phyloP scores from a whole-genome alignment of 37 sponge, comb jelly and placozoan species.

The Petrosia ficiformis region DNA sequence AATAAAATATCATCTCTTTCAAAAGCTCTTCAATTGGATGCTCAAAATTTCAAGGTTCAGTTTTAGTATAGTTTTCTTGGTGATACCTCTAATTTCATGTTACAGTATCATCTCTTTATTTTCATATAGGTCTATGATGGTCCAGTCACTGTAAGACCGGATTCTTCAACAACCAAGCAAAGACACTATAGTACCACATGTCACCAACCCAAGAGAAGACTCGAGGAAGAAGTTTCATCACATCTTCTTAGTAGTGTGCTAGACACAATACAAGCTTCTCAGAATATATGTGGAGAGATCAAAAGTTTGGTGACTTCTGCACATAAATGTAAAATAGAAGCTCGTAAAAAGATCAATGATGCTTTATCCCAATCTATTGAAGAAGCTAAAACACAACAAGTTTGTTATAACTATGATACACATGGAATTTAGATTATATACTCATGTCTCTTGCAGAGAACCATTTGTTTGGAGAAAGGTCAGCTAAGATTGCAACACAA shows the following conservation, averaged over 20 bases:
- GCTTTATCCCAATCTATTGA: constrained; percentile 18
- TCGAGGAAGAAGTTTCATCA: neutral
- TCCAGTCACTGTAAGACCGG: neutral
- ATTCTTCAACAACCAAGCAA: neutral
- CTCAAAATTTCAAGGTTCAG: constrained; percentile 55
- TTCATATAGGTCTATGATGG: constrained; percentile 11
- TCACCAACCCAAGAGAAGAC: neutral
- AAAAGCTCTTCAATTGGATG: constrained; percentile 42
- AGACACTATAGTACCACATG: constrained; percentile 14
- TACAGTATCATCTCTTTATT: neutral
- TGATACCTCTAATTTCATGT: too few species aligned
- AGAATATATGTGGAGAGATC: constrained; percentile 21
- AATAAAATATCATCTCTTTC: constrained; percentile 38
- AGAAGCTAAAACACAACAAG: constrained; percentile 14
- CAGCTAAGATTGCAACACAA: constrained; percentile 41
- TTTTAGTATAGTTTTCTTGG: too few species aligned
- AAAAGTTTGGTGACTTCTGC: constrained; percentile 23
- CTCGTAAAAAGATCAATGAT: constrained; percentile 30
- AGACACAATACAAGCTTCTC: neutral
- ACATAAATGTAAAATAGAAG: constrained; percentile 14
- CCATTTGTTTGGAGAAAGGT: constrained; percentile 37
- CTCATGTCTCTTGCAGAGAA: constrained; percentile 14
- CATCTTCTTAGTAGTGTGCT: neutral
- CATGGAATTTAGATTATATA: neutral
- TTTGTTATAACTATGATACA: neutral